Evolutionary conservation across 1,140 invertebrate genomes (phyloP), one percentile per base, ranked within the genome.

Genomic region (Drosophila pectinifera): DNA sequence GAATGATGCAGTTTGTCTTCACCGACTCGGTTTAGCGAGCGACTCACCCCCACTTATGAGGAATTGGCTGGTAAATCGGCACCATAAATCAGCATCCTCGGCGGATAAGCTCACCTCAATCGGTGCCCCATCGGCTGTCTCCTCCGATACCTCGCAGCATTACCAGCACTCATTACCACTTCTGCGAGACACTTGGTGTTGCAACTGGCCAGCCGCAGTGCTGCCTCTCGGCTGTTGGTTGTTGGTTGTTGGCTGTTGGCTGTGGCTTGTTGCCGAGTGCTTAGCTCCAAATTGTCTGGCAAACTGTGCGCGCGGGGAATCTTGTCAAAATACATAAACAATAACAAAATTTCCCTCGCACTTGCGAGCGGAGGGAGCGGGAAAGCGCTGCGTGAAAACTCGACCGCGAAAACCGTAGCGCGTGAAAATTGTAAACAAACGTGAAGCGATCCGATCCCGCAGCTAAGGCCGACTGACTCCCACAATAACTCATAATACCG

Each of bases 281-380:
- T 43, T 38, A 80, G 80, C 77, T 74, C 85, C 84, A 72, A 89
- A 68, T 80, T 89, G 84, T 90, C 84, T 89, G 85, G 84, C 77
- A 84, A 80, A 62, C 61, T 64, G 61, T 68, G 68, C 70, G 65
- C 75, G 51, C 73, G 58, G 76, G 41, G 72, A 57, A 85, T 70
- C 79, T 80, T 91, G 90, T 91, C 90, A 91, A 91, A 91, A 91
- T 90, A 91, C 72, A 85, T 91, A 91, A 91, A 91, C 90, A 91
- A 91, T 76, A 88, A 83, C 79, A 89, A 84, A 69, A 84, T 83
- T 84, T 84, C 68, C 61, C 80, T 89, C 67, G 54, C 83, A 89
- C 84, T 74, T 72, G 57, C 76, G 73, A 43, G 26, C 16, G 20
- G 20, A 4, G 14, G 31, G 26, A 28, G 55, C 49, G 58, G 55